phyloP scores from a whole-genome alignment of 2,797 vertebrate species.

The Hyperoplus lanceolatus region DNA sequence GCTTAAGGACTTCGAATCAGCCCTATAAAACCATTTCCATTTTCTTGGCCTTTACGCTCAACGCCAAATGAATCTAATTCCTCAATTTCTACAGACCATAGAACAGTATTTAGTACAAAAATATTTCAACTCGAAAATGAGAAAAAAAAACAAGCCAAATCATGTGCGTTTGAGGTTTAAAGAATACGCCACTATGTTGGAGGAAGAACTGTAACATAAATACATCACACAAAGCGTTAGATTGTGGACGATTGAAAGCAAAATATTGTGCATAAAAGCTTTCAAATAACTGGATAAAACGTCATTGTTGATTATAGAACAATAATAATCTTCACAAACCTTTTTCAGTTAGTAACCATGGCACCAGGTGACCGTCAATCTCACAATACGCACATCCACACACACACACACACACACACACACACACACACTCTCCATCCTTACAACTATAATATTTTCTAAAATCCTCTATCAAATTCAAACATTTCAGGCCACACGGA shows the following conservation, averaged over 20 bases:
- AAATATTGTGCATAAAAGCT: not conserved
- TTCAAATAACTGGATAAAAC: fast-evolving
- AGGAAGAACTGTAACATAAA: not conserved
- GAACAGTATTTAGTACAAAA: not conserved
- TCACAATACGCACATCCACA: conserved; percentile 7
- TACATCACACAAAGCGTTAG: not conserved
- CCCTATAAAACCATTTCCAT: not conserved
- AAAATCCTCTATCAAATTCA: not conserved
- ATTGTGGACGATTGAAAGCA: not conserved
- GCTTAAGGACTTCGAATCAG: conserved; percentile 8
- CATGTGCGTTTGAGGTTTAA: fast-evolving
- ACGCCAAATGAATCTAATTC: conserved; percentile 10
- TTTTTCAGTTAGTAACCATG: conserved; percentile 25
- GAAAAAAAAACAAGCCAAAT: not conserved
- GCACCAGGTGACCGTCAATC: not conserved
- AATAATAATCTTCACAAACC: conserved; percentile 50
- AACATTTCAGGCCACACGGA: conserved; percentile 17
- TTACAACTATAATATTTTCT: not conserved
- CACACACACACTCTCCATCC: not conserved
- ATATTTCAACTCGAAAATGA: not conserved
- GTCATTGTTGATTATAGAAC: not conserved
- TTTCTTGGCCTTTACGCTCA: not conserved
- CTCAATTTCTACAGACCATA: conserved; percentile 7
- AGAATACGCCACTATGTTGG: not conserved
- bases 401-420: not conserved